Evolutionary conservation across 92 coral and sea anemone genomes (phyloP).

Genomic region (Isaurus tuberculatus): DNA sequence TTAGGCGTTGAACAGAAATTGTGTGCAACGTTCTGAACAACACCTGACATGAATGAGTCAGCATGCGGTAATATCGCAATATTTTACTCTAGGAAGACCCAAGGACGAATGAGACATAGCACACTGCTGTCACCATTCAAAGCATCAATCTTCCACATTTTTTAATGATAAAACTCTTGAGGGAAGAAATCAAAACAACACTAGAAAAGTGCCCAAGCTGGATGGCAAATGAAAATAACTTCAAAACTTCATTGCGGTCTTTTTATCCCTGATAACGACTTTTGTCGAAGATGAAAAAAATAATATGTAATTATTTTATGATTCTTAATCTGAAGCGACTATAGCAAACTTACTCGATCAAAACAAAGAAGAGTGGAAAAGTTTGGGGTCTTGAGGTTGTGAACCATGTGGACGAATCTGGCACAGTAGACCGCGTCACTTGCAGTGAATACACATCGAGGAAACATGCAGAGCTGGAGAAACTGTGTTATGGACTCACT

Average conservation of each 20-base stretch:
- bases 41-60: background rate
- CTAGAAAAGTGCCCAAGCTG: too few relatives aligned
- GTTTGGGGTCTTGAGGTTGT: conserved; percentile 98
- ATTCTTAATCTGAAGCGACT: background rate
- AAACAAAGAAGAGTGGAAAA: conserved; percentile 97
- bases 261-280: too few relatives aligned
- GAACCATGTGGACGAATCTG: conserved; percentile 97
- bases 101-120: conserved; percentile 46
- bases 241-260: too few relatives aligned
- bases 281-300: too few relatives aligned
- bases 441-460: conserved; percentile 97
- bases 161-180: too few relatives aligned
- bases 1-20: too few relatives aligned
- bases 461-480: conserved; percentile 98
- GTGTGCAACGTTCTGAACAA: background rate
- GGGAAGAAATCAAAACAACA: too few relatives aligned
- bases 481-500: conserved; percentile 98
- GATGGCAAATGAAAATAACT: too few relatives aligned
- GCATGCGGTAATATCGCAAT: conserved; percentile 13
- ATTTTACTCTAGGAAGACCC: conserved; percentile 29
- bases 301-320: background rate
- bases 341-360: conserved; percentile 80
- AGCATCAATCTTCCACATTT: conserved; percentile 46
- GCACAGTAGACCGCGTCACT: conserved; percentile 99
- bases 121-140: conserved; percentile 36